Base-by-base conservation (phyloP, 1,140 invertebrate genomes). In the Pogonus chalceus region DNA sequence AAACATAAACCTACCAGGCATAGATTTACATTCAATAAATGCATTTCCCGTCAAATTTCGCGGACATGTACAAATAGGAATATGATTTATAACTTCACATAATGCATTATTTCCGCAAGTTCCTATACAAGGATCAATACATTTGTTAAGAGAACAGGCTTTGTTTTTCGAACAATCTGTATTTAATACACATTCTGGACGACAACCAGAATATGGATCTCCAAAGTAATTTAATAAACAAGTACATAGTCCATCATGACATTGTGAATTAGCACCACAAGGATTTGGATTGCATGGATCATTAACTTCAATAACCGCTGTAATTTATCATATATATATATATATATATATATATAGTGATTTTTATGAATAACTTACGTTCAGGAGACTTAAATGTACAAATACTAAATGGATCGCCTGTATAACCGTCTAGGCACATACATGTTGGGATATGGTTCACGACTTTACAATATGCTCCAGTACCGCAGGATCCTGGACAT, bases 401-500 rank as follows among this genome's bases (percentile, higher is more conserved):
- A 54, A 69, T 75, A 47, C 74, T 75, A 53, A 86, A 84, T 37
- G 85, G 82, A 73, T 88, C 81, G 50, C 85, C 86, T 37, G 77
- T 76, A 58, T 79, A 85, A 54, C 81, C 80, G 52, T 77, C 72
- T 21, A 74, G 68, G 67, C 85, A 87, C 49, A 76, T 76, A 62
- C 82, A 84, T 21, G 77, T 75, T 14, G 81, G 79, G 43, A 73
- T 79, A 56, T 83, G 79, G 64, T 81, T 83, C 16, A 78, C 72
- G 22, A 82, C 78, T 54, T 60, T 71, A 60, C 84, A 86, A 1
- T 75, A 61, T 12, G 84, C 77, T 51, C 74, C 72, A 20, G 76
- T 53, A 35, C 83, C 84, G 69, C 84, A 87, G 12, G 81, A 80
- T 9, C 83, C 83, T 20, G 75, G 76, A 64, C 84, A 87, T 51